Evolutionary conservation across 2,113 vertebrate genomes (phyloP).

Genomic region (Leucopsar rothschildi): DNA sequence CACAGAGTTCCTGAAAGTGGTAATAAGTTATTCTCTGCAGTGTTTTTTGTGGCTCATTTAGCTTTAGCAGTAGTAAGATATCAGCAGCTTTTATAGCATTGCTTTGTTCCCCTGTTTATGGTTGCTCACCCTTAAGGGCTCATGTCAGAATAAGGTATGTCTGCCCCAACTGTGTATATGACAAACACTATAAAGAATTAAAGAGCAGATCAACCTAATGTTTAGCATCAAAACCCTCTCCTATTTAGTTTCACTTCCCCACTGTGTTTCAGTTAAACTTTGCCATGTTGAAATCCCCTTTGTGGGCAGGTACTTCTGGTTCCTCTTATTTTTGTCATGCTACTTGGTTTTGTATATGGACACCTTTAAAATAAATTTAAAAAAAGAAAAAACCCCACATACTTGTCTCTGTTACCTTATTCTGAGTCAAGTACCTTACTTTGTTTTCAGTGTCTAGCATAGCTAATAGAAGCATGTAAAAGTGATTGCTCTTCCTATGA

Average conservation of each 20-base stretch:
- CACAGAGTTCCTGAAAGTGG: background rate
- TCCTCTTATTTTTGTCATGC: slow-evolving; percentile 50
- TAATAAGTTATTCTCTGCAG: background rate
- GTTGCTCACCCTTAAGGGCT: background rate
- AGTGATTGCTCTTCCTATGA: background rate
- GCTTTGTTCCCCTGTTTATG: background rate
- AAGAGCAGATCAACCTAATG: background rate
- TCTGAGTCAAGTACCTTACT: background rate
- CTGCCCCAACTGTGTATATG: background rate
- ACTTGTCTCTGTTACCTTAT: background rate
- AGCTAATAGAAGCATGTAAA: background rate
- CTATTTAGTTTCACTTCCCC: slow-evolving; percentile 40
- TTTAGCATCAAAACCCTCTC: background rate
- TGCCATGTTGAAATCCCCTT: slow-evolving; percentile 57
- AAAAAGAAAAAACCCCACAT: background rate
- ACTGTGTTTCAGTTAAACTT: slow-evolving; percentile 57
- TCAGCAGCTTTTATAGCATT: background rate
- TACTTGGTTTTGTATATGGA: slow-evolving; percentile 18
- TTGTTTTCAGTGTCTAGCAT: background rate
- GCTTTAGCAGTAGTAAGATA: background rate
- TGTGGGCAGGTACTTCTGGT: slow-evolving; percentile 59
- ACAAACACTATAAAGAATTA: background rate
- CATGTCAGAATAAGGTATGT: background rate
- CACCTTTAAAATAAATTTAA: background rate
- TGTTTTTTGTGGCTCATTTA: background rate